Conservation (phyloP, 2,113 vertebrate species). For the Pseudopipra pipra region DNA sequence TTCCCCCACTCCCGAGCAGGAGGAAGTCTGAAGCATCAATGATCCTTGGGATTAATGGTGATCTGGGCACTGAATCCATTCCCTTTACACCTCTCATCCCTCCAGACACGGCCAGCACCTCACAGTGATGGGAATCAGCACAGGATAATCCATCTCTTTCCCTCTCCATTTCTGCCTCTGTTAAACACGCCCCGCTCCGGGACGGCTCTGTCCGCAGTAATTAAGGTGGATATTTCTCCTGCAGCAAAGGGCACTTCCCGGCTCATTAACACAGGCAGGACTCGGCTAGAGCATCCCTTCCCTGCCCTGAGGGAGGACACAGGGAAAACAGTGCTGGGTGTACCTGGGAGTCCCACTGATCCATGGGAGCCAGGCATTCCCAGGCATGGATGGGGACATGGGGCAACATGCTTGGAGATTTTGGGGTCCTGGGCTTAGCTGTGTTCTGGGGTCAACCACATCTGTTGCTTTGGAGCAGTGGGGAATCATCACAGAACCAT, state of each 20-base stretch:
- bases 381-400: neutral
- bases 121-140: neutral
- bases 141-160: neutral
- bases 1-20: neutral
- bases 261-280: neutral
- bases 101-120: neutral
- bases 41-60: neutral
- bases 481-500: neutral
- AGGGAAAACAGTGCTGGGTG: neutral
- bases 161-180: neutral
- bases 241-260: neutral
- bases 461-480: accelerated
- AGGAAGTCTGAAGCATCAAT: accelerated
- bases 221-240: neutral
- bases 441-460: neutral
- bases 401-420: accelerated
- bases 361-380: neutral
- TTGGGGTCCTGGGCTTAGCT: neutral
- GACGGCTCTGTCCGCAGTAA: neutral
- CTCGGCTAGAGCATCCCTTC: neutral
- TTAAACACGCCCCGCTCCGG: neutral
- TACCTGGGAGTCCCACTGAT: neutral
- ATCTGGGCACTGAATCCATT: neutral
- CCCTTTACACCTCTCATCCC: neutral
- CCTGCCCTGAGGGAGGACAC: neutral